Base-by-base conservation (phyloP, 1,140 invertebrate genomes). In the Lethocerus indicus region DNA sequence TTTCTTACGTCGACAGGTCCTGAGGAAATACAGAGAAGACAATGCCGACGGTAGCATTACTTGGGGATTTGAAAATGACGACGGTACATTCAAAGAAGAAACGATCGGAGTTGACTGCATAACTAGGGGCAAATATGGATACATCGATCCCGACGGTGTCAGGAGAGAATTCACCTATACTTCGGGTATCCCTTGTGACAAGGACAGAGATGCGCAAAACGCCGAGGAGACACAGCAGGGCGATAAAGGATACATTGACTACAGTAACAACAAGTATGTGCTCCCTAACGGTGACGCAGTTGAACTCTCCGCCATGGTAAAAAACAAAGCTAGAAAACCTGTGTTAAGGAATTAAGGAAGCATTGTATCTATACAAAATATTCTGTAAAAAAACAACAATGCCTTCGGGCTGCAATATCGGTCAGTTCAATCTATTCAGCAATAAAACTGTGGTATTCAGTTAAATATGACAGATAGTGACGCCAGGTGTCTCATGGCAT, bases 51-150 rank as follows among this genome's bases (percentile, higher is more conserved):
- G 84, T 5, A 83, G 78, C 53, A 87, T 87, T 49, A 82, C 80
- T 0, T 87, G 83, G 83, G 84, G 84, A 42, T 87, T 81, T 59
- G 83, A 86, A 67, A 87, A 86, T 59, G 83, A 86, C 50, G 80
- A 83, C 58, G 79, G 79, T 13, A 72, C 72, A 2, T 83, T 79
- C 61, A 87, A 87, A 59, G 83, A 87, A 60, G 84, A 87, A 63
- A 73, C 76, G 5, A 83, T 86, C 56, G 84, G 84, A 45, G 68
- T 74, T 14, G 81, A 87, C 59, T 87, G 83, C 60, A 70, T 87
- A 35, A 85, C 82, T 4, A 64, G 78, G 28, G 84, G 84, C 37
- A 84, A 81, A 59, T 87, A 86, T 57, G 83, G 83, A 13, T 87
- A 86, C 63, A 69, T 84, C 25, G 83, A 87, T 65, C 83, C 83